phyloP scores from a whole-genome alignment of 2,113 vertebrate species.

The Pan paniscus region DNA sequence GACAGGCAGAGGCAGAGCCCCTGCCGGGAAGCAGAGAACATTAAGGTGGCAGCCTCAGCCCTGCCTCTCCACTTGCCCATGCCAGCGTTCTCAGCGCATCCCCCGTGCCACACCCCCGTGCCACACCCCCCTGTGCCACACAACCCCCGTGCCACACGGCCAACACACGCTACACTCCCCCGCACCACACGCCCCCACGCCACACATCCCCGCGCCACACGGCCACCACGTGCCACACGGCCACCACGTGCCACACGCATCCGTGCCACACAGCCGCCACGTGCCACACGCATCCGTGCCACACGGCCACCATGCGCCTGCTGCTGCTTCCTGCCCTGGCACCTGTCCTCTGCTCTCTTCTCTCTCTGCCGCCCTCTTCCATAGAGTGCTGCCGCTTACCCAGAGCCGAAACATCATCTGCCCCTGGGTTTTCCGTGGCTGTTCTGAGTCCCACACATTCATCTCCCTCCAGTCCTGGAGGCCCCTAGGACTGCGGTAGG shows the following conservation, averaged over 20 bases:
- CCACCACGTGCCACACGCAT: rapidly evolving
- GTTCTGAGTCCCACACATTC: rapidly evolving
- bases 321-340: not conserved
- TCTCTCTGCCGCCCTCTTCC: not conserved
- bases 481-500: not conserved
- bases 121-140: too few relatives aligned
- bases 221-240: too few relatives aligned
- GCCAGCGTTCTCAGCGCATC: not conserved
- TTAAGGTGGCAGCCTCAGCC: too few relatives aligned
- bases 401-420: not conserved
- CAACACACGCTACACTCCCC: too few relatives aligned
- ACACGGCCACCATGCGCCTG: rapidly evolving
- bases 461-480: not conserved
- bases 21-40: too few relatives aligned
- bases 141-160: too few relatives aligned
- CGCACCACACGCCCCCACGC: rapidly evolving
- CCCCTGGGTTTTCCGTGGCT: not conserved
- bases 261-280: rapidly evolving
- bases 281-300: rapidly evolving
- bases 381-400: not conserved
- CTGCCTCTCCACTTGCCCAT: rapidly evolving
- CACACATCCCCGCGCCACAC: rapidly evolving
- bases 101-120: too few relatives aligned
- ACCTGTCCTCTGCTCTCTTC: not conserved
- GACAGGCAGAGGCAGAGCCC: not conserved